Evolutionary conservation across 2,888 invertebrate species (phyloP).

Genomic region (Nesidiocoris tenuis): DNA sequence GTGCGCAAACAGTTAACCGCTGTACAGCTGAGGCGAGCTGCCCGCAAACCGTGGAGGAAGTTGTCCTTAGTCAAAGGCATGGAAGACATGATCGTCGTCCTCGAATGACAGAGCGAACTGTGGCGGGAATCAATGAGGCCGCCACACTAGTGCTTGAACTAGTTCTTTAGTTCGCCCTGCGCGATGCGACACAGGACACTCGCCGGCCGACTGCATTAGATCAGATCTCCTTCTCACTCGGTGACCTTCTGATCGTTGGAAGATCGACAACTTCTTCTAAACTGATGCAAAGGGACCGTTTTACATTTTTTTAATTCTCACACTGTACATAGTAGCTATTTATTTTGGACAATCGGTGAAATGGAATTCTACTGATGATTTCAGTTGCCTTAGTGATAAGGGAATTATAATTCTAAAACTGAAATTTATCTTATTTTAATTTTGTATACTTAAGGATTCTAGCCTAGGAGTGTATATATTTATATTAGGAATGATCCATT

Average conservation of each 20-base stretch:
- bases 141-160: conserved; percentile 41
- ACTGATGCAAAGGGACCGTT: conserved; percentile 21
- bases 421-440: not conserved
- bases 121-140: conserved; percentile 48
- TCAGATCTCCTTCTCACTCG: not conserved
- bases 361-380: not conserved
- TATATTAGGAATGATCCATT: not conserved
- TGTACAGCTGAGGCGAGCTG: conserved; percentile 76
- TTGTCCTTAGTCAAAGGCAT: conserved; percentile 55
- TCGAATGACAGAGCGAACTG: conserved; percentile 55
- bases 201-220: not conserved
- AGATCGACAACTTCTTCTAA: not conserved
- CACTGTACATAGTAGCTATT: conserved; percentile 26
- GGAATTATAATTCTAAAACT: conserved; percentile 25
- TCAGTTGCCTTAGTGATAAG: conserved; percentile 13
- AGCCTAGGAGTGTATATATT: not conserved
- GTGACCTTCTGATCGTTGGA: not conserved
- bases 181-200: not conserved
- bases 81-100: conserved; percentile 57
- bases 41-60: conserved; percentile 80
- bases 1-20: conserved; percentile 77
- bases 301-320: not conserved
- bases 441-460: not conserved
- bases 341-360: conserved; percentile 31
- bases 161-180: not conserved